phyloP scores from a whole-genome alignment of 2,113 vertebrate genomes.

The Peromyscus leucopus region DNA sequence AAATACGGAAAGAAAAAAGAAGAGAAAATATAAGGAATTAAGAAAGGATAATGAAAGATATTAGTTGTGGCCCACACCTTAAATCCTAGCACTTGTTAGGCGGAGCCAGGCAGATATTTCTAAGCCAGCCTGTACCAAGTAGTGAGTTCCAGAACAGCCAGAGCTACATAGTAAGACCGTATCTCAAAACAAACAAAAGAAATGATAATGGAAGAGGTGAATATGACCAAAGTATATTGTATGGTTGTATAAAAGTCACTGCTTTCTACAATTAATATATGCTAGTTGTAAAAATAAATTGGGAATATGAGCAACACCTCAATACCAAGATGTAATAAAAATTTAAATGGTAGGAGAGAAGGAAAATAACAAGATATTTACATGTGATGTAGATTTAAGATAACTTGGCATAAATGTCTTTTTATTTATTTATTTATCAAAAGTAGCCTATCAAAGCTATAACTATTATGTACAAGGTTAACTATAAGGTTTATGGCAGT shows the following conservation, averaged over 20 bases:
- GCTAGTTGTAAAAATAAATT: background rate
- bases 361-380: background rate
- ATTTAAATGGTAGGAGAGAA: background rate
- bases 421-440: background rate
- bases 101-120: background rate
- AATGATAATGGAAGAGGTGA: no score
- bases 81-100: no score
- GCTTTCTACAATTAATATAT: background rate
- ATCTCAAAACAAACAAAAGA: background rate
- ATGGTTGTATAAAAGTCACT: background rate
- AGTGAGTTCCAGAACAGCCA: background rate
- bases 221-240: background rate
- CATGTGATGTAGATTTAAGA: constrained; percentile 26
- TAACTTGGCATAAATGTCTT: background rate
- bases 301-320: background rate
- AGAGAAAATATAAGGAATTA: background rate
- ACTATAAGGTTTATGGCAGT: background rate
- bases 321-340: background rate
- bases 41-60: background rate
- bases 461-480: constrained; percentile 37
- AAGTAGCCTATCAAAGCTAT: constrained; percentile 41
- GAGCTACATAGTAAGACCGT: background rate
- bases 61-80: accelerated
- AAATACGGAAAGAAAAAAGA: background rate
- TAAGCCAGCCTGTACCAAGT: background rate